Evolutionary conservation across 2,888 invertebrate species (phyloP).

Genomic region (Callyntrura guangdongensis): DNA sequence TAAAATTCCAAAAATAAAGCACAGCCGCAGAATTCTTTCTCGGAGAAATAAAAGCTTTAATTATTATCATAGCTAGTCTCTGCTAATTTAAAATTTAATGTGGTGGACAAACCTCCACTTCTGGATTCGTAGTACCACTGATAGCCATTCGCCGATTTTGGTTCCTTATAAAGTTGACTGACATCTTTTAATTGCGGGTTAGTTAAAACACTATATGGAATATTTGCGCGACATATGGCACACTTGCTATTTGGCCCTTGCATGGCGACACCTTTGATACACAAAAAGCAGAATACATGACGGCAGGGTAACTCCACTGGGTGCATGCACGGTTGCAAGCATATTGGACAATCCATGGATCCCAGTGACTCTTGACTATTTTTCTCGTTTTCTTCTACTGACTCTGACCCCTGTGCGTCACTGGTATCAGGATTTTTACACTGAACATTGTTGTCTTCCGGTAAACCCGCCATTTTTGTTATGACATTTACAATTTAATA

Average conservation of each 20-base stretch:
- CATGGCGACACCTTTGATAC: constrained; percentile 96
- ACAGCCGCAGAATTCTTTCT: no score
- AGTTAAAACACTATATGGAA: constrained; percentile 95
- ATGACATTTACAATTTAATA: background rate
- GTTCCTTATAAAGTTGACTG: constrained; percentile 86
- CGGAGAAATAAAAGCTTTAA: no score
- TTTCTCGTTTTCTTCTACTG: background rate
- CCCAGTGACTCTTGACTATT: constrained; percentile 41
- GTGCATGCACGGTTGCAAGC: constrained; percentile 95
- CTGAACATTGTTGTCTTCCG: background rate
- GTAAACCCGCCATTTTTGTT: constrained; percentile 50
- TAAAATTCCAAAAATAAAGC: no score
- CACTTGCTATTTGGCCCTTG: constrained; percentile 90
- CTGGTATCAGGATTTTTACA: background rate
- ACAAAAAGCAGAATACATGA: constrained; percentile 98
- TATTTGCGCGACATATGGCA: constrained; percentile 96
- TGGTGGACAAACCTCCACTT: constrained; percentile 91
- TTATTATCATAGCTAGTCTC: no score
- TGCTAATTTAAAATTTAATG: no score
- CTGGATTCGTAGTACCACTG: constrained; percentile 99
- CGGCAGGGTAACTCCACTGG: constrained; percentile 97
- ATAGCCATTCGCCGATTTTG: constrained; percentile 88
- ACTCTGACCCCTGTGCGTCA: background rate
- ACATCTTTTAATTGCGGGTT: constrained; percentile 91
- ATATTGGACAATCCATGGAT: constrained; percentile 93